Conservation (phyloP, 2,113 vertebrate genomes). For the Oplegnathus fasciatus region DNA sequence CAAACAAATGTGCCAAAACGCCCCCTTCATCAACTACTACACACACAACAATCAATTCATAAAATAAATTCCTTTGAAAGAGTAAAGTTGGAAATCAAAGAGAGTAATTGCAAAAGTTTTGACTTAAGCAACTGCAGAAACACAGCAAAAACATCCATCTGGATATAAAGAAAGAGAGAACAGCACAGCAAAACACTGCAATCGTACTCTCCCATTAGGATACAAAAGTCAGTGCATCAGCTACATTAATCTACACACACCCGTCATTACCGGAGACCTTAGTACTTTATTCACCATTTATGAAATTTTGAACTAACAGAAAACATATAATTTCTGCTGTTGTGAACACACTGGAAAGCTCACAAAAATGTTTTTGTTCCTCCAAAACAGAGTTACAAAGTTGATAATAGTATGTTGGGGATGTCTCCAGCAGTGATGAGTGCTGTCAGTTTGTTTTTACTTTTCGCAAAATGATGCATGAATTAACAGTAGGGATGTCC, state of each 20-base stretch:
- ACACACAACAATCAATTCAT: background rate
- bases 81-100: background rate
- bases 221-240: conserved; percentile 21
- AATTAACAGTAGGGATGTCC: conserved; percentile 57
- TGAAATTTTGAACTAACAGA: background rate
- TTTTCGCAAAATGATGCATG: conserved; percentile 46
- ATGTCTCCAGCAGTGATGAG: conserved; percentile 63
- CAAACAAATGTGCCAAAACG: background rate
- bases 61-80: background rate
- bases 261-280: conserved; percentile 56
- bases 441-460: conserved; percentile 37
- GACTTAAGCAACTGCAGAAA: conserved; percentile 19
- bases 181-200: conserved; percentile 69
- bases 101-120: conserved; percentile 28
- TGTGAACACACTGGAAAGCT: background rate
- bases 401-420: conserved; percentile 7
- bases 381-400: background rate
- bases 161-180: conserved; percentile 18
- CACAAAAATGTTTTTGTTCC: background rate
- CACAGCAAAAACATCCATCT: conserved; percentile 14
- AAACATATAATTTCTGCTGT: conserved; percentile 6
- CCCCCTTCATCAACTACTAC: background rate
- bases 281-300: conserved; percentile 27
- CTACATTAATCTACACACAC: conserved; percentile 23
- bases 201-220: conserved; percentile 49